Conservation (phyloP, 2,888 invertebrate species). For the Tachina grossa region DNA sequence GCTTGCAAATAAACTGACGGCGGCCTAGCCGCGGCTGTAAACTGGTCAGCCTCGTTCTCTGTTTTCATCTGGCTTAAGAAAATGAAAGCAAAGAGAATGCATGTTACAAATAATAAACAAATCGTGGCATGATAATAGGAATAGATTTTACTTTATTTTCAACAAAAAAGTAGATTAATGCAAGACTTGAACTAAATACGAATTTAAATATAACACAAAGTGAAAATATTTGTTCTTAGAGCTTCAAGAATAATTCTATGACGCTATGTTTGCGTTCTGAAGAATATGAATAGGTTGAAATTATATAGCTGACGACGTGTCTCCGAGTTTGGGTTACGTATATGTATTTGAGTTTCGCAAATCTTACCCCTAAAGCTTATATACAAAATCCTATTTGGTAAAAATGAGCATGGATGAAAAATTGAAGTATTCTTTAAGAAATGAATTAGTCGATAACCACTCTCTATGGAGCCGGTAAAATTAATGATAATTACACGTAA, state of each 20-base stretch:
- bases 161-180: background rate
- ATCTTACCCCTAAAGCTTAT: background rate
- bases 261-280: background rate
- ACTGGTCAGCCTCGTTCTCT: too few relatives aligned
- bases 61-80: conserved; percentile 1
- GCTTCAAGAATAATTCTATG: background rate
- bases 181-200: background rate
- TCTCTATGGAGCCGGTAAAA: conserved; percentile 82
- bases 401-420: conserved; percentile 73
- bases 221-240: background rate
- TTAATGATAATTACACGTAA: background rate
- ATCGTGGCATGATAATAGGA: conserved; percentile 54
- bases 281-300: conserved; percentile 16
- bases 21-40: too few relatives aligned
- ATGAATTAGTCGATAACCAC: conserved; percentile 82
- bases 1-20: too few relatives aligned
- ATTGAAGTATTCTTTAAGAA: conserved; percentile 81
- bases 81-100: background rate
- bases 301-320: conserved; percentile 56
- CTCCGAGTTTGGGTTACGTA: background rate
- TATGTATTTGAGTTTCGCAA: background rate
- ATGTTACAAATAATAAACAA: conserved; percentile 52
- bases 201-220: background rate
- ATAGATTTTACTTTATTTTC: background rate
- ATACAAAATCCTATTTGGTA: background rate